phyloP scores from a whole-genome alignment of 1,140 invertebrate species.

The Drosophila orosa region DNA sequence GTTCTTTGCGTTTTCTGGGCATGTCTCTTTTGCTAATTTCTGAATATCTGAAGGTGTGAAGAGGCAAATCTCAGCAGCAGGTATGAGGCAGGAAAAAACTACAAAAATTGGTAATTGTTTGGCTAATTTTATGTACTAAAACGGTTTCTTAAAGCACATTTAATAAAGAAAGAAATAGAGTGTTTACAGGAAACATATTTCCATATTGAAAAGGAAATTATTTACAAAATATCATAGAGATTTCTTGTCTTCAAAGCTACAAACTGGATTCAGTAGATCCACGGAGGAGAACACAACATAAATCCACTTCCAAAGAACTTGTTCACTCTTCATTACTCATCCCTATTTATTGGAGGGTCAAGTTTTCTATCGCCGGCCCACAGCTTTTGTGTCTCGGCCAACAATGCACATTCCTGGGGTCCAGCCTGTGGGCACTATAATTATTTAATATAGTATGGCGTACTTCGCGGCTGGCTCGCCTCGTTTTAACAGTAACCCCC shows the following conservation, averaged over 20 bases:
- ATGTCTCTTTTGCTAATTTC: constrained; percentile 43
- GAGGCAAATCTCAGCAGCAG: constrained; percentile 17
- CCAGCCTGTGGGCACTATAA: constrained; percentile 35
- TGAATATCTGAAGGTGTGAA: constrained; percentile 20
- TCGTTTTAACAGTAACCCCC: constrained; percentile 34
- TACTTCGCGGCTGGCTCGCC: neutral
- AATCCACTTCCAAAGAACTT: neutral
- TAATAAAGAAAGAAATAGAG: neutral
- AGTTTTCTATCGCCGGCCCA: constrained; percentile 11
- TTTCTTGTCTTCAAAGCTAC: neutral
- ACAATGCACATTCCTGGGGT: constrained; percentile 32
- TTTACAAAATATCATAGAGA: neutral
- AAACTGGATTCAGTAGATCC: neutral
- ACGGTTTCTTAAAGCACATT: neutral
- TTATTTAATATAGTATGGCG: constrained; percentile 52
- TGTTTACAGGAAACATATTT: too few relatives aligned
- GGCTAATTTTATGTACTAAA: neutral
- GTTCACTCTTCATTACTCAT: constrained; percentile 20
- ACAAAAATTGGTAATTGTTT: neutral
- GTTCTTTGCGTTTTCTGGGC: constrained; percentile 14
- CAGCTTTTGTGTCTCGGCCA: constrained; percentile 12
- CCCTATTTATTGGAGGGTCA: constrained; percentile 10
- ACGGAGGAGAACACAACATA: neutral
- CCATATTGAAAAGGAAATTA: neutral
- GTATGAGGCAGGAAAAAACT: neutral